These are phyloP conservation scores for Monochamus saltuarius DNA, from an alignment of 1,140 invertebrate genomes.

Conservation along the genomic window DNA sequence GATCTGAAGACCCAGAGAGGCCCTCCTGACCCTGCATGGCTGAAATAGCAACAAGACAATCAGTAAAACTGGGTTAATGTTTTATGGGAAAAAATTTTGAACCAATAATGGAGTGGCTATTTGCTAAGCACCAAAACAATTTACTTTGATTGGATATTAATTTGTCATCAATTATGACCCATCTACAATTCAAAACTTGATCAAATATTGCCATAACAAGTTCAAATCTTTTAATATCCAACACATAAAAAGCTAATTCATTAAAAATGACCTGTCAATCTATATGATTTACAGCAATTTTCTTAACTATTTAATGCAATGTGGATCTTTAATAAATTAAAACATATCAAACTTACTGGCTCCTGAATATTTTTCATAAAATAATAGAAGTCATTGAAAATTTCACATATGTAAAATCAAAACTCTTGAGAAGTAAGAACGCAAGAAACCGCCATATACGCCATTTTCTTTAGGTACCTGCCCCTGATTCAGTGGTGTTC, in stretches of 20 bases:
- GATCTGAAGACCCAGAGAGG: conserved; percentile 55
- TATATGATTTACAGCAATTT: conserved; percentile 16
- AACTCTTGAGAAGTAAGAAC: conserved; percentile 17
- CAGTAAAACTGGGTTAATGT: too few relatives aligned
- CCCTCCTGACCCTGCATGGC: conserved; percentile 48
- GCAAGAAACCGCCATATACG: conserved; percentile 20
- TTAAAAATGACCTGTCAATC: conserved; percentile 20
- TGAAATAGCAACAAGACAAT: conserved; percentile 19
- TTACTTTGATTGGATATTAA: too few relatives aligned
- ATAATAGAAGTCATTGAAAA: conserved; percentile 13
- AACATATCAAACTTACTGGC: conserved; percentile 27
- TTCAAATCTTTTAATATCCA: background rate
- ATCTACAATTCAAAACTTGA: too few relatives aligned
- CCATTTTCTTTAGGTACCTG: conserved; percentile 38
- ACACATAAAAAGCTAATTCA: background rate
- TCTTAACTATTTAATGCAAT: background rate
- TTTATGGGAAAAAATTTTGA: too few relatives aligned
- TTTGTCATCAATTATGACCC: too few relatives aligned
- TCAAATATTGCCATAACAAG: too few relatives aligned
- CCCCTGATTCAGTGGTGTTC: conserved; percentile 20
- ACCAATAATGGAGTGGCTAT: too few relatives aligned
- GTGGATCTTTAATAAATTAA: conserved; percentile 26
- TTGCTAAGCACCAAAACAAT: too few relatives aligned
- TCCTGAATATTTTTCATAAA: conserved; percentile 18
- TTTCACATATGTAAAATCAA: conserved; percentile 14